Evolutionary conservation across 2,888 invertebrate genomes (phyloP).

Genomic region (Volucella inflata): DNA sequence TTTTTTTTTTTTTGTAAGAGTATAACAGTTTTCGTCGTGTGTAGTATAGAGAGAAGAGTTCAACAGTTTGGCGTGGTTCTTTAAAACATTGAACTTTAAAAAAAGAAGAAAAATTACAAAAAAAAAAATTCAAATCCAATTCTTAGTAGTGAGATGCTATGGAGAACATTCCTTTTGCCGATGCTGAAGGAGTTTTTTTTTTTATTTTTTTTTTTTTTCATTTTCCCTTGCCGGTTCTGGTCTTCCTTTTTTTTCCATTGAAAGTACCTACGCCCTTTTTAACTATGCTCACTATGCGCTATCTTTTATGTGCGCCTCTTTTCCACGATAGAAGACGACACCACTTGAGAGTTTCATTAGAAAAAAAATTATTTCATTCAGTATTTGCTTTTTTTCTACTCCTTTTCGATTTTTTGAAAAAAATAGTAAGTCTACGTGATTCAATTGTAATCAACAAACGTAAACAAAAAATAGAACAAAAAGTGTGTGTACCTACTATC

Average conservation of each 20-base stretch:
- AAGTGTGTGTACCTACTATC: constrained; percentile 50
- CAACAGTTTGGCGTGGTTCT: constrained; percentile 75
- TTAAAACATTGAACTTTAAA: constrained; percentile 59
- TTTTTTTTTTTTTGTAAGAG: constrained; percentile 49
- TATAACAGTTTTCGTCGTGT: constrained; percentile 71
- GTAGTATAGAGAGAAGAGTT: constrained; percentile 66
- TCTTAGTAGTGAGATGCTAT: constrained; percentile 33
- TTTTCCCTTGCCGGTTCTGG: constrained; percentile 1
- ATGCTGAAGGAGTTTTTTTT: constrained; percentile 9
- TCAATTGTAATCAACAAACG: constrained; percentile 68
- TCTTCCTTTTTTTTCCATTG: constrained; percentile 20
- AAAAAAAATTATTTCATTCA: constrained; percentile 52
- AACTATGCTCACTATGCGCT: constrained; percentile 57
- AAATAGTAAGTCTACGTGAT: constrained; percentile 60
- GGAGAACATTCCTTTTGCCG: constrained; percentile 39
- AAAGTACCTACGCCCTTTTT: constrained; percentile 72
- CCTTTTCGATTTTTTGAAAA: constrained; percentile 28
- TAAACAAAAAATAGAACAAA: constrained; percentile 59
- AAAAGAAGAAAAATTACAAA: neutral
- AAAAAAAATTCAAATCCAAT: constrained; percentile 3
- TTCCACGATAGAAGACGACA: constrained; percentile 9
- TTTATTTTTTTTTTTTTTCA: constrained; percentile 10
- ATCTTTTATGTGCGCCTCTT: constrained; percentile 20
- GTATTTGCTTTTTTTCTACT: constrained; percentile 11
- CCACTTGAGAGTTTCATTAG: constrained; percentile 53